Evolutionary conservation across 2,113 vertebrate genomes (phyloP), one percentile per base, ranked within the genome.

Genomic region (Zingel zingel): DNA sequence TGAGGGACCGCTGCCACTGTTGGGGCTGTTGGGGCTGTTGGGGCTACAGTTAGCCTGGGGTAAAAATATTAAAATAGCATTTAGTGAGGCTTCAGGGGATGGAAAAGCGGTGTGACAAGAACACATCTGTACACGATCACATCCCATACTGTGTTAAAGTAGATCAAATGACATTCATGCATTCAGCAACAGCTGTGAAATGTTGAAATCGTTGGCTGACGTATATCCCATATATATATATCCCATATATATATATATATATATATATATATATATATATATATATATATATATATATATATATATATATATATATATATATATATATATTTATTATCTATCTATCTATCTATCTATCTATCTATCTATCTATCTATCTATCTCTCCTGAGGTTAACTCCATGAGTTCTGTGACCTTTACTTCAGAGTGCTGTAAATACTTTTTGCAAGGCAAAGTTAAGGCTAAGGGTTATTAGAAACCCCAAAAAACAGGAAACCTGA

Each of bases 41-140:
- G 61, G 30, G 53, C 95, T 89, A 74, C 97, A 97, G 82, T 96
- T 96, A 86, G 96, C 96, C 97, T 98, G 94, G 0, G 80, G 43
- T 9, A 11, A 62, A 65, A 39, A 79, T 4, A 70, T 8, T 2
- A 12, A 43, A 2, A 19, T 2, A 21, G 19, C 7, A 77, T 48
- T 19, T 50, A 33, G 36, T 83, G 14, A 82, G 23, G 10, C 15
- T 50, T 45, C 3, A 3, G 23, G 13, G 14, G 12, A 54, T 12
- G 27, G 21, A 51, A 30, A 63, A 3, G 21, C 9, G 10, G 10
- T 58, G 61, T 39, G 5, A 19, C 6, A 19, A 62, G 15, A 64
- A 71, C 45, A 75, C 47, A 68, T 21, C 3, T 56, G 51, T 57
- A 14, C 16, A 68, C 39, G 64, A 48, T 63, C 63, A 15, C 63